Conservation (phyloP, 2,888 invertebrate genomes). For the Eupithecia abbreviata region DNA sequence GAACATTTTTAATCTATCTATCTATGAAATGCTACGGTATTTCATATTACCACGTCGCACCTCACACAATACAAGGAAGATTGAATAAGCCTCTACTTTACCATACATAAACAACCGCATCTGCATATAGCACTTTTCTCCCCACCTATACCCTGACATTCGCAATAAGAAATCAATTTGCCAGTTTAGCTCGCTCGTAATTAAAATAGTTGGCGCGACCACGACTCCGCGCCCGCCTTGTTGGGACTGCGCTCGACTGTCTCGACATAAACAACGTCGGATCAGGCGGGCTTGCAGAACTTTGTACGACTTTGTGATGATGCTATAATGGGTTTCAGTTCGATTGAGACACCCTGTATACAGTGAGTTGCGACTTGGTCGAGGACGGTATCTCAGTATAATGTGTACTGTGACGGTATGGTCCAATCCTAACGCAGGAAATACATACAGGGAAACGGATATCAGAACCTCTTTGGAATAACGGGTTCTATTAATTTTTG, state of each 20-base stretch:
- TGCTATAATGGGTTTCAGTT: neutral
- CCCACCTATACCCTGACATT: constrained; percentile 26
- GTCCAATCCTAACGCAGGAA: neutral
- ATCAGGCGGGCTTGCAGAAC: neutral
- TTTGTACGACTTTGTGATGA: neutral
- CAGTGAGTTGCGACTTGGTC: neutral
- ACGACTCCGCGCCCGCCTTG: constrained; percentile 36
- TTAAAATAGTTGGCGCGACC: constrained; percentile 54
- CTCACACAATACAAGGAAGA: neutral
- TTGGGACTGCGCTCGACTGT: constrained; percentile 30
- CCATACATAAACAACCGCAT: neutral
- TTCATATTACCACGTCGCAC: too few species aligned
- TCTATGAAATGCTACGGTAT: too few species aligned
- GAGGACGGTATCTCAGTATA: neutral
- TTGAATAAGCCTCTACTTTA: neutral
- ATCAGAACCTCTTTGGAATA: neutral
- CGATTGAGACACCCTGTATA: neutral
- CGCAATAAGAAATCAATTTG: constrained; percentile 46
- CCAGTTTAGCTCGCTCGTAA: constrained; percentile 47
- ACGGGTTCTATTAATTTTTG: neutral
- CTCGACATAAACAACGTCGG: constrained; percentile 4
- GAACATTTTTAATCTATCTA: too few species aligned
- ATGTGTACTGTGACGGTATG: too few species aligned
- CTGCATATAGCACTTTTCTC: constrained; percentile 6
- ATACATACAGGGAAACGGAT: neutral